Base-by-base conservation (phyloP, 1,140 invertebrate species). In the Cotesia typhae region DNA sequence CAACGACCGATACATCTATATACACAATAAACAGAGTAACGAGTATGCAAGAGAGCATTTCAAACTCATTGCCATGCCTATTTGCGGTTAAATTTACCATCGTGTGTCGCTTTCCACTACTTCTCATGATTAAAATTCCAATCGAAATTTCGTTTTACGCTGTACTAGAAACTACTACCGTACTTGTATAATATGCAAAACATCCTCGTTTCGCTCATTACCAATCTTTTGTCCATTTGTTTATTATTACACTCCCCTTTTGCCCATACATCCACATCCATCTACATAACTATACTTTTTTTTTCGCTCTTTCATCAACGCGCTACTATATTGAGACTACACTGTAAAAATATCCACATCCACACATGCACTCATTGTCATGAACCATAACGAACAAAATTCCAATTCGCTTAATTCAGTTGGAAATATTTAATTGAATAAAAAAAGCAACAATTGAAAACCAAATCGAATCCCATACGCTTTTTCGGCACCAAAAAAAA, bases 121-220 rank as follows among this genome's bases (percentile, higher is more conserved):
- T 47, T 47, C 41, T 47, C 41, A 47, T 47, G 64, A 71, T 67
- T 74, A 71, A 71, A 74, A 74, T 74, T 71, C 70, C 73, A 72
- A 37, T 28, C 35, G 57, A 65, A 71, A 61, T 47, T 47, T 7
- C 41, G 10, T 47, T 47, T 0, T 47, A 47, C 41, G 41, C 41
- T 47, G 5, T 47, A 47, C 41, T 47, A 47, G 41, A 47, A 47
- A 47, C 41, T 47, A 47, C 41, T 10, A 47, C 41, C 41, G 10
- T 47, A 47, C 69, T 20, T 14, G 14, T 12, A 61, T 61, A 67
- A 47, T 47, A 47, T 47, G 41, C 41, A 47, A 47, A 47, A 47
- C 5, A 47, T 47, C 41, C 41, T 47, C 41, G 41, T 47, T 47
- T 47, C 41, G 6, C 41, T 10, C 41, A 47, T 47, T 47, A 47